Conservation (phyloP, 2,888 invertebrate genomes). For the Erebia palarica region DNA sequence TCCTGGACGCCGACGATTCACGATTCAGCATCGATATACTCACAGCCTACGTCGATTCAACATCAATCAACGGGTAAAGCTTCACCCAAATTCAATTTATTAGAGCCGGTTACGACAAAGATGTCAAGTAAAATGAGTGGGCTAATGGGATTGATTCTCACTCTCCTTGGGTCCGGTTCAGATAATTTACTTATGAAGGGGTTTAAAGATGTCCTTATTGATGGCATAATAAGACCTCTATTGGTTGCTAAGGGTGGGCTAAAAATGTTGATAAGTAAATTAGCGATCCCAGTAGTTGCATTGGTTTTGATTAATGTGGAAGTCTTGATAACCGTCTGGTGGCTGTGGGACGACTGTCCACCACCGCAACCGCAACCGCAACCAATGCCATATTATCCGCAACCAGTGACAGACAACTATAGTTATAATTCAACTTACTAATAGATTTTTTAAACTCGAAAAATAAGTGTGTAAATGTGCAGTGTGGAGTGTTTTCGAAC, state of each 20-base stretch:
- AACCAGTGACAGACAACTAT: slow-evolving; percentile 17
- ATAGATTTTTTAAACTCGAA: not conserved
- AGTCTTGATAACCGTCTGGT: slow-evolving; percentile 72
- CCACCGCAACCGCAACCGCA: slow-evolving; percentile 31
- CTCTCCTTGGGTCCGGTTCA: slow-evolving; percentile 58
- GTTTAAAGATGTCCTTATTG: slow-evolving; percentile 63
- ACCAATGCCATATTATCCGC: slow-evolving; percentile 13
- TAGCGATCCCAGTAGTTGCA: slow-evolving; percentile 69
- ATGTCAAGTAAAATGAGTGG: slow-evolving; percentile 62
- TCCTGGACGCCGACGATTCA: slow-evolving; percentile 28
- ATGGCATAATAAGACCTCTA: slow-evolving; percentile 68
- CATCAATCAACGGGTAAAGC: slow-evolving; percentile 22
- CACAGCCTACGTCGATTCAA: slow-evolving; percentile 17
- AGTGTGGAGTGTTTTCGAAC: not conserved
- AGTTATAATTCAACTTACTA: slow-evolving; percentile 22
- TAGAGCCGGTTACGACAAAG: slow-evolving; percentile 60
- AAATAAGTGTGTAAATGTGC: not conserved
- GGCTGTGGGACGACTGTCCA: slow-evolving; percentile 77
- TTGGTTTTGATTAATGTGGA: slow-evolving; percentile 71
- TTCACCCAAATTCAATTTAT: slow-evolving; percentile 47
- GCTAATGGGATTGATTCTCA: slow-evolving; percentile 60
- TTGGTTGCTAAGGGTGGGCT: slow-evolving; percentile 64
- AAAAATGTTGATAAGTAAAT: slow-evolving; percentile 67
- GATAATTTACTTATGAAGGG: slow-evolving; percentile 59
- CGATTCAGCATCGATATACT: slow-evolving; percentile 26